Percentiles rank a stretch among this genome's conserved stretches.
phyloP scores from a whole-genome alignment of 2,113 vertebrate genomes.

The Pica pica region DNA sequence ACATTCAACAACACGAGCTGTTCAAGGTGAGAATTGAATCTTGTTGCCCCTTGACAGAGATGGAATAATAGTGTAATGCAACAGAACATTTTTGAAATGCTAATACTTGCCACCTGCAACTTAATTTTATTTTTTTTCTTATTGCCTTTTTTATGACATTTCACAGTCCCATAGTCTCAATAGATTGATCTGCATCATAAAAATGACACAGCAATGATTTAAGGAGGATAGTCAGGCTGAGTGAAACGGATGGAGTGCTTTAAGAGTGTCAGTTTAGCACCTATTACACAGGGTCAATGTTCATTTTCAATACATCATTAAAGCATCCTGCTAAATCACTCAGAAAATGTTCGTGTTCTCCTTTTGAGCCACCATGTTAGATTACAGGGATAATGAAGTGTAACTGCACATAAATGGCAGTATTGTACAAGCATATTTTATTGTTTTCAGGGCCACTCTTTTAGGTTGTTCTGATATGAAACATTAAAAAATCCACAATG shows the following conservation, averaged over 20 bases:
- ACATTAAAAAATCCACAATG: constrained; percentile 41
- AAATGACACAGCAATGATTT: constrained; percentile 72
- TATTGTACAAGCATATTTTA: constrained; percentile 34
- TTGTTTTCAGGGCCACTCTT: constrained; percentile 52
- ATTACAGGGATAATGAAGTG: constrained; percentile 67
- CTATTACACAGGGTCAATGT: constrained; percentile 75
- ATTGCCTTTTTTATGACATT: constrained; percentile 71
- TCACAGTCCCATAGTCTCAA: constrained; percentile 70
- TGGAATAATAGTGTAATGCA: constrained; percentile 43
- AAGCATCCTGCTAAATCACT: constrained; percentile 71
- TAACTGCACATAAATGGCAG: constrained; percentile 63
- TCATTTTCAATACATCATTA: constrained; percentile 74
- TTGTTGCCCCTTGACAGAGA: constrained; percentile 58
- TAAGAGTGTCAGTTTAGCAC: constrained; percentile 70
- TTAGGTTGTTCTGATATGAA: constrained; percentile 40
- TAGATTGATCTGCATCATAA: constrained; percentile 67
- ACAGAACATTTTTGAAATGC: constrained; percentile 67
- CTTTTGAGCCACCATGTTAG: constrained; percentile 51
- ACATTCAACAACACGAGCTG: not conserved
- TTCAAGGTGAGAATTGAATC: constrained; percentile 29
- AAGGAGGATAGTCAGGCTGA: constrained; percentile 59
- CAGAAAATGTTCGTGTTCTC: constrained; percentile 48
- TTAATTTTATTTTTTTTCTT: constrained; percentile 74
- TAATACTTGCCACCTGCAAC: constrained; percentile 64
- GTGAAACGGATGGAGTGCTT: constrained; percentile 68